phyloP scores from a whole-genome alignment of 2,888 invertebrate genomes.

The Thymelicus lineola region DNA sequence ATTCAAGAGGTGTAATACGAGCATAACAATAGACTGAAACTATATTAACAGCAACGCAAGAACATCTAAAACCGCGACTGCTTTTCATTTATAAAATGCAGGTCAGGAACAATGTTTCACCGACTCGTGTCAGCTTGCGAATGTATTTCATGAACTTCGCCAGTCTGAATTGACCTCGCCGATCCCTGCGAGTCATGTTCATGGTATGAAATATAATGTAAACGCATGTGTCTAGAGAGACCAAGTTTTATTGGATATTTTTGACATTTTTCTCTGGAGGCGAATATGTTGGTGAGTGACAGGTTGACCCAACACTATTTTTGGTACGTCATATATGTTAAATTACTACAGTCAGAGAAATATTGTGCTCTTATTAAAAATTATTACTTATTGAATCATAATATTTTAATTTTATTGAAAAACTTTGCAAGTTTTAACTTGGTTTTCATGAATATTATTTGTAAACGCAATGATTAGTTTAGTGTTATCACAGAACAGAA shows the following conservation, averaged over 20 bases:
- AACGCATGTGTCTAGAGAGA: slow-evolving; percentile 36
- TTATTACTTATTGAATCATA: no score
- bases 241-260: slow-evolving; percentile 43
- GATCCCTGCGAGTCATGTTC: slow-evolving; percentile 31
- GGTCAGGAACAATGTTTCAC: slow-evolving; percentile 50
- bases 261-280: slow-evolving; percentile 48
- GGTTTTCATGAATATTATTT: no score
- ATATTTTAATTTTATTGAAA: no score
- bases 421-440: no score
- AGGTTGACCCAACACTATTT: slow-evolving; percentile 42
- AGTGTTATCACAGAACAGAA: no score
- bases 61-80: slow-evolving; percentile 14
- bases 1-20: slow-evolving; percentile 4
- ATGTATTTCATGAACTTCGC: slow-evolving; percentile 45
- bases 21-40: slow-evolving; percentile 1
- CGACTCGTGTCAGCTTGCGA: slow-evolving; percentile 47
- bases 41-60: slow-evolving; percentile 8
- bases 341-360: not conserved
- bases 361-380: not conserved
- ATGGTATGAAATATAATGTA: slow-evolving; percentile 18
- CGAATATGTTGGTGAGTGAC: slow-evolving; percentile 48
- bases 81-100: slow-evolving; percentile 50
- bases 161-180: slow-evolving; percentile 42
- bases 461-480: no score
- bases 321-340: slow-evolving; percentile 30